Base-by-base conservation (phyloP, 2,797 vertebrate genomes). In the Sorex maritimensis region DNA sequence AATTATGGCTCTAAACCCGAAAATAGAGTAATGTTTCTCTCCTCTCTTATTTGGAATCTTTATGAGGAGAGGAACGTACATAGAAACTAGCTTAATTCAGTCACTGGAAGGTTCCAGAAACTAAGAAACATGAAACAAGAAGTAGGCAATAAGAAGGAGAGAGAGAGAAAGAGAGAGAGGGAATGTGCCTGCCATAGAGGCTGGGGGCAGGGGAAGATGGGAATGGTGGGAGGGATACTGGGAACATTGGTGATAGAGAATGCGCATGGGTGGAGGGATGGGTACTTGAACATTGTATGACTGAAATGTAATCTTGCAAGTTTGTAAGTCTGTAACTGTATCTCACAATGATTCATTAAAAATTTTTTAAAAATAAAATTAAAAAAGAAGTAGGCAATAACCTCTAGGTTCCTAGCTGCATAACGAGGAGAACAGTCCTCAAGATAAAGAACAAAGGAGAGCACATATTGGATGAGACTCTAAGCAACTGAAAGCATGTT, bases 41-140 rank as follows among this genome's bases (percentile, higher is more conserved):
- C 46, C 44, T 90, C 44, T 84, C 24, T 94, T 91, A 68, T 94
- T 87, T 67, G 78, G 19, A 6, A 65, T 96, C 58, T 96, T 88
- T 71, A 30, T 68, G 14, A 41, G 34, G 38, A 88, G 77, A 19
- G 21, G 28, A 89, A 72, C 38, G 88, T 75, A 86, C 17, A 14
- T 1, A 1, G 12, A 12, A 6, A 61, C 68, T 79, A 58, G 26
- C 15, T 82, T 94, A 65, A 89, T 91, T 52, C 46, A 67, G 69
- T 23, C 88, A 30, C 73, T 81, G 49, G 44, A 86, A 49, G 44
- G 2, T 81, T 90, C 93, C 34, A 13, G 23, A 58, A 95, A 92
- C 90, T 10, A 38, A 90, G 11, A 7, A 10, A 11, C 49, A 72
- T 58, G 34, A 86, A 52, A 71, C 68, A 61, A 83, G 44, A 86